Percentiles rank a stretch among this genome's conserved stretches.
Evolutionary conservation across 2,888 invertebrate species (phyloP).

Genomic region (Sinopyrophorus schimmeli): DNA sequence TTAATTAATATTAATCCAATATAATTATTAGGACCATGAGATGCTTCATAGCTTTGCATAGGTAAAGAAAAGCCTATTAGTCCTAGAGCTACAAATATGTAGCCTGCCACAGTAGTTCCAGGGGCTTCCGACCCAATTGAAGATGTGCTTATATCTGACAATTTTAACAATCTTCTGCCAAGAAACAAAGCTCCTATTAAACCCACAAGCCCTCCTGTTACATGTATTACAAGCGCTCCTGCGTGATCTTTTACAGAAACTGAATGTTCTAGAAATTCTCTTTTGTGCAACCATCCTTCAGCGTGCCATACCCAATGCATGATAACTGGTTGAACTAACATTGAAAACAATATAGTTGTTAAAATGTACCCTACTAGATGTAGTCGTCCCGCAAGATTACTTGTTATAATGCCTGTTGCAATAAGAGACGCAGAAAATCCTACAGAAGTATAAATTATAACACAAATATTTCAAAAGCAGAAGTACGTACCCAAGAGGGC

Average conservation of each 20-base stretch:
- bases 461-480: neutral
- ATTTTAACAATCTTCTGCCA: slow-evolving; percentile 47
- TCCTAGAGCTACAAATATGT: slow-evolving; percentile 48
- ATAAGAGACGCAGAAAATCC: slow-evolving; percentile 49
- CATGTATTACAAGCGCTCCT: slow-evolving; percentile 48
- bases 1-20: slow-evolving; percentile 33
- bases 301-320: slow-evolving; percentile 52
- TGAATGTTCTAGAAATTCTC: slow-evolving; percentile 28
- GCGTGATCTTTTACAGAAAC: slow-evolving; percentile 47
- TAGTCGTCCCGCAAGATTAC: slow-evolving; percentile 45
- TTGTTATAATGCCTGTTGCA: slow-evolving; percentile 48
- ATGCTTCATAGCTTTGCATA: slow-evolving; percentile 20
- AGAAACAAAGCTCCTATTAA: slow-evolving; percentile 46
- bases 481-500: slow-evolving; percentile 30
- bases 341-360: slow-evolving; percentile 42
- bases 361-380: slow-evolving; percentile 45
- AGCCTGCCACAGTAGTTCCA: slow-evolving; percentile 36
- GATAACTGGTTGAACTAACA: slow-evolving; percentile 47
- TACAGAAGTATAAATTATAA: slow-evolving; percentile 21
- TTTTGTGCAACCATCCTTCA: slow-evolving; percentile 48
- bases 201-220: slow-evolving; percentile 46
- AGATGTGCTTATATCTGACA: slow-evolving; percentile 48
- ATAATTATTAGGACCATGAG: slow-evolving; percentile 20
- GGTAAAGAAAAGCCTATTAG: slow-evolving; percentile 41
- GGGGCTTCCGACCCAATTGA: slow-evolving; percentile 45